These are phyloP conservation scores for Panzeria rudis DNA, from an alignment of 2,888 invertebrate genomes.

Conservation along the genomic window DNA sequence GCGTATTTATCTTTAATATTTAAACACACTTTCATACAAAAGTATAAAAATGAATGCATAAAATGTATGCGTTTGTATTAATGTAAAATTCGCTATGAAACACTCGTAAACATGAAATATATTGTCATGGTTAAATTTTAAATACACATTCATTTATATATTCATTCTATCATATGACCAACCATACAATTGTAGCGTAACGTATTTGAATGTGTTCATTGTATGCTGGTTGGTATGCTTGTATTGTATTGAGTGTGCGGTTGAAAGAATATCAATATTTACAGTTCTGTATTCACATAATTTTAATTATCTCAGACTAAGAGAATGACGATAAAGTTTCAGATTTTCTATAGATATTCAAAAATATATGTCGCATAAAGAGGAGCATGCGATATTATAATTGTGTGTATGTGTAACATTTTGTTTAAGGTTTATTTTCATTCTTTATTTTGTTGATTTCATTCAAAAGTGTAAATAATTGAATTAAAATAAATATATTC, in stretches of 20 bases:
- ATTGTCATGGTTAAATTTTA: constrained; percentile 41
- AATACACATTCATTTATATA: not conserved
- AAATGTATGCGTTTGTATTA: not conserved
- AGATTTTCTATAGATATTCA: not conserved
- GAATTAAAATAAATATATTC: constrained; percentile 24
- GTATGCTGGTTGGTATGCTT: not conserved
- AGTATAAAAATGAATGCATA: not conserved
- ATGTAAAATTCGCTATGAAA: not conserved
- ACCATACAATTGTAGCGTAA: not conserved
- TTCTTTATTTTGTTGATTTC: not conserved
- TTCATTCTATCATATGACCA: not conserved
- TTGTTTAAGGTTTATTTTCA: not conserved
- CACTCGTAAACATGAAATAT: constrained; percentile 28
- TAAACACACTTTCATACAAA: not conserved
- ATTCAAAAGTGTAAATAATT: constrained; percentile 23
- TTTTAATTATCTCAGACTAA: constrained; percentile 42
- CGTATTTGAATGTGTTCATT: not conserved
- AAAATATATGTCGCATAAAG: not conserved
- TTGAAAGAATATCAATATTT: constrained; percentile 66
- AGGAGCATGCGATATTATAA: not conserved
- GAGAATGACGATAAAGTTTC: not conserved
- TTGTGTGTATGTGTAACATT: not conserved
- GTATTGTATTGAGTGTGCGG: constrained; percentile 45
- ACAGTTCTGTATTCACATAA: constrained; percentile 48
- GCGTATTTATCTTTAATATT: not conserved